Evolutionary conservation across 2,113 vertebrate species (phyloP).

Genomic region (Micronycteris hirsuta): DNA sequence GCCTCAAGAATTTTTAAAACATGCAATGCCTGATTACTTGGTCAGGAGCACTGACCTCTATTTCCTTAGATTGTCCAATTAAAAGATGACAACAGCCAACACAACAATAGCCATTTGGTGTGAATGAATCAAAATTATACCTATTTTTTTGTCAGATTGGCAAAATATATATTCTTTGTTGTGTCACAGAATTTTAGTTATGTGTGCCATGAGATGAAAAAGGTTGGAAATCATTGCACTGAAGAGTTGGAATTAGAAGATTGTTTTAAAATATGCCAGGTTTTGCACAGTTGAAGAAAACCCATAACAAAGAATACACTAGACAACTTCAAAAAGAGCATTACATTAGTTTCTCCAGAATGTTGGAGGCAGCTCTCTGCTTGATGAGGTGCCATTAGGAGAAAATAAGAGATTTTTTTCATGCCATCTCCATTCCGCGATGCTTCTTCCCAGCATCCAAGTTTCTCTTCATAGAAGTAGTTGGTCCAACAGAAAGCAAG

Average conservation of each 20-base stretch:
- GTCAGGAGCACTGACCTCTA: neutral
- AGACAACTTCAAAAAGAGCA: constrained; percentile 27
- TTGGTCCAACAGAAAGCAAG: neutral
- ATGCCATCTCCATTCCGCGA: neutral
- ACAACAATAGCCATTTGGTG: neutral
- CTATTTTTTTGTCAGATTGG: neutral
- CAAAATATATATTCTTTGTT: neutral
- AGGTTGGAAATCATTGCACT: neutral
- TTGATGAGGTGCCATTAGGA: constrained; percentile 38
- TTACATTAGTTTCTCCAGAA: constrained; percentile 31
- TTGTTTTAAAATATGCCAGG: neutral
- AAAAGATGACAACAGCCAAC: neutral
- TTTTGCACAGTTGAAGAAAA: constrained; percentile 48
- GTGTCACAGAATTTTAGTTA: neutral
- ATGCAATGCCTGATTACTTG: neutral
- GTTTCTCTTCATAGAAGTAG: neutral
- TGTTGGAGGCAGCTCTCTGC: constrained; percentile 13
- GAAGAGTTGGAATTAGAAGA: neutral
- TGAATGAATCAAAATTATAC: neutral
- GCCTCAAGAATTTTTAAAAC: neutral
- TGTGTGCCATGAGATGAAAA: neutral
- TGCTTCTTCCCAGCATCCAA: neutral
- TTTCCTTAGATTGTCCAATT: neutral
- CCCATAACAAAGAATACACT: constrained; percentile 20
- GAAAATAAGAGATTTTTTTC: constrained; percentile 16